Base-by-base conservation (phyloP, 2,888 invertebrate genomes). In the Pemphredon lugubris region DNA sequence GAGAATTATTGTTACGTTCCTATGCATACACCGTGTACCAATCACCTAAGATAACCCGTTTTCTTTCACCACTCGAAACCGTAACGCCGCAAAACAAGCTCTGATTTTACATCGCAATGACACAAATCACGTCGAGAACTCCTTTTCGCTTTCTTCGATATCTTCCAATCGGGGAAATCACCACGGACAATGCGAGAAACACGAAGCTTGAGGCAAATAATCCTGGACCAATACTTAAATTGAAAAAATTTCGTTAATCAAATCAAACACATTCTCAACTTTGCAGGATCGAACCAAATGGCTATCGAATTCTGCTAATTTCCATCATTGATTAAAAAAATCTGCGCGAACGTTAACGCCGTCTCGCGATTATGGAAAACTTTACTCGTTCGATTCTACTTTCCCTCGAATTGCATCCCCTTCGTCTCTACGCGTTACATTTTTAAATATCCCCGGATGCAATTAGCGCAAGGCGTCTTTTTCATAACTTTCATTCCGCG, bases 381-480 rank as follows among this genome's bases (percentile, higher is more conserved):
- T n/a, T n/a, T n/a, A n/a, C n/a, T n/a, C n/a, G n/a, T n/a, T n/a
- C n/a, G n/a, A n/a, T n/a, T n/a, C n/a, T 30, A 2, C 9, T 30
- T 30, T 9, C 30, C 30, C 30, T 30, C 2, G 30, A 30, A 30
- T 9, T 30, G 16, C 14, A 16, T n/a, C n/a, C n/a, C n/a, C n/a
- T n/a, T n/a, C n/a, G n/a, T n/a, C n/a, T n/a, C 16, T 1, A 16
- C 16, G n/a, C 37, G 13, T n/a, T 13, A 21, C 13, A 11, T 13
- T 45, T 45, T 45, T 11, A 13, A 45, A 11, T 5, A 23, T 45
- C 2, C 23, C 45, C n/a, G n/a, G 16, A 53, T 21, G 55, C 64
- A 66, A 79, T 76, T 76, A 73, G 37, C 14, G 2, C n/a, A 16
- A 6, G 45, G 34, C 37, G 42, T 55, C 51, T n/a, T 47, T 3